A percentile compares a stretch with the other conserved stretches of the same genome.
Conservation (phyloP, 2,888 invertebrate genomes). For the Apeira syringaria region DNA sequence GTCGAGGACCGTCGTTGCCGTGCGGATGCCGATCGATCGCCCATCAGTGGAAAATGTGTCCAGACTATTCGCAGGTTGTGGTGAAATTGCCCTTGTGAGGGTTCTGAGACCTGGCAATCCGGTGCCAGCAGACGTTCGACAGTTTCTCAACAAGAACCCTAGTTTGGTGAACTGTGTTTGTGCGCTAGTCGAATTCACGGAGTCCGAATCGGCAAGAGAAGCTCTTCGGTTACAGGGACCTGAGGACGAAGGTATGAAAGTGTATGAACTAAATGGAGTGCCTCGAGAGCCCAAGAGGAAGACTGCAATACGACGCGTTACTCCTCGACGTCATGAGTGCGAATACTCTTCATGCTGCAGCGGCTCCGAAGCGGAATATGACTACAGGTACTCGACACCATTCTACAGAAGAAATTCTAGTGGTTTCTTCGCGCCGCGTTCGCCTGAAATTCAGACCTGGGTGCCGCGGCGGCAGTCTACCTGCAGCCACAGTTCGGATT, state of each 20-base stretch:
- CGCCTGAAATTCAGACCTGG: conserved; percentile 85
- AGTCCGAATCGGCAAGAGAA: conserved; percentile 92
- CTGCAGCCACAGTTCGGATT: conserved; percentile 85
- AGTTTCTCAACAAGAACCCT: conserved; percentile 95
- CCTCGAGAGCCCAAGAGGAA: conserved; percentile 91
- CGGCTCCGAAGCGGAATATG: conserved; percentile 76
- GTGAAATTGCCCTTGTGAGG: conserved; percentile 94
- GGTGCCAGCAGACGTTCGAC: conserved; percentile 95
- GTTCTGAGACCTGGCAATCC: conserved; percentile 95
- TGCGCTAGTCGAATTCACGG: conserved; percentile 95
- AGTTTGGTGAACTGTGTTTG: conserved; percentile 93
- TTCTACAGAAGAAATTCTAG: conserved; percentile 73
- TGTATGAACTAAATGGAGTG: conserved; percentile 89
- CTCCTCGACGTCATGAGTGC: conserved; percentile 85
- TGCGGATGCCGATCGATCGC: conserved; percentile 92
- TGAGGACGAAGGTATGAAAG: conserved; percentile 86
- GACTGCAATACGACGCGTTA: conserved; percentile 84
- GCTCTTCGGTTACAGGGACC: conserved; percentile 87
- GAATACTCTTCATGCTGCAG: conserved; percentile 84
- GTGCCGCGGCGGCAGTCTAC: conserved; percentile 85
- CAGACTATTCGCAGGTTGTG: conserved; percentile 93
- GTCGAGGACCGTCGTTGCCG: conserved; percentile 94
- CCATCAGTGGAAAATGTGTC: conserved; percentile 96
- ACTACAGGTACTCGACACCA: conserved; percentile 71
- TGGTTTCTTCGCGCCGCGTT: conserved; percentile 72